Percentiles rank a stretch among this genome's conserved stretches.
Conservation (phyloP, 2,113 vertebrate genomes). For the Copsychus sechellarum region DNA sequence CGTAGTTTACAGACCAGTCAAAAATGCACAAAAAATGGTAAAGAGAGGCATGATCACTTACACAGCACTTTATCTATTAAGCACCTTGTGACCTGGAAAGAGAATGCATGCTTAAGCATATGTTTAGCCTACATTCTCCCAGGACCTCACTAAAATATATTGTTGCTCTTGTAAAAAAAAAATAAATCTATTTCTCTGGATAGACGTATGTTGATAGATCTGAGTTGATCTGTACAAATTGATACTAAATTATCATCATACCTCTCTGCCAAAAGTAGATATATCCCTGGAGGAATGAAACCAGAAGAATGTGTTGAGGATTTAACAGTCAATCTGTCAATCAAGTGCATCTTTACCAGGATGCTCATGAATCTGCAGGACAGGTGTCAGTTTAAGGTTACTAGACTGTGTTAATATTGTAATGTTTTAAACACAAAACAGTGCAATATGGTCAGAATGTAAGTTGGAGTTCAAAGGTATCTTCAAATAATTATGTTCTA, state of each 20-base stretch:
- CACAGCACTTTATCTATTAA: conserved; percentile 34
- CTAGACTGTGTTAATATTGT: background rate
- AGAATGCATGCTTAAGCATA: background rate
- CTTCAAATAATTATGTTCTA: background rate
- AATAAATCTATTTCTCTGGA: background rate
- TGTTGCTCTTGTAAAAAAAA: background rate
- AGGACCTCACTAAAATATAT: background rate
- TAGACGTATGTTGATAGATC: background rate
- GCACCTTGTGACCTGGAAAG: conserved; percentile 17
- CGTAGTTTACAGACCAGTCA: background rate
- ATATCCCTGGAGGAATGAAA: background rate
- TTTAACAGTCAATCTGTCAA: background rate
- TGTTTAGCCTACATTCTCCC: background rate
- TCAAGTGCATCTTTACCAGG: background rate
- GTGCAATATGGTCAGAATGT: background rate
- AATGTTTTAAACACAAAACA: background rate
- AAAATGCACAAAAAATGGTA: background rate
- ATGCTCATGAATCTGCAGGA: background rate
- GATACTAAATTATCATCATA: background rate
- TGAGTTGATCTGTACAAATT: background rate
- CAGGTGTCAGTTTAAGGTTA: background rate
- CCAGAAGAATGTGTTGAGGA: background rate
- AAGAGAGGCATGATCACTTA: background rate
- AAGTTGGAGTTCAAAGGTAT: background rate
- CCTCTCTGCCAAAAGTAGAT: background rate